Base-by-base conservation (phyloP, 1,140 invertebrate genomes). In the Hylaeus anthracinus region DNA sequence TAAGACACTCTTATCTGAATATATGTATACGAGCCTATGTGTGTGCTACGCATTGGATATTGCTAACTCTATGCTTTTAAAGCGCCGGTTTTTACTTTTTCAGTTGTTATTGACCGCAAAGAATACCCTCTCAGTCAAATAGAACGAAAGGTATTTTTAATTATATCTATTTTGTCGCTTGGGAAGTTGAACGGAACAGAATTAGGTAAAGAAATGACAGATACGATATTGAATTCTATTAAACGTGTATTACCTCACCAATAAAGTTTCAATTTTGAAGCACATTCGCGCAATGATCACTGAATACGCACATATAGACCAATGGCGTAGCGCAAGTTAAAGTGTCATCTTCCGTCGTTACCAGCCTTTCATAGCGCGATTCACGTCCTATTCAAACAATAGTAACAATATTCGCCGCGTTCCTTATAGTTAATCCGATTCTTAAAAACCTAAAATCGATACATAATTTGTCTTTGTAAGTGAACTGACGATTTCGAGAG, bases 221-320 rank as follows among this genome's bases (percentile, higher is more conserved):
- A 58, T n/a, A 26, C 14, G 26, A 37, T 56, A 14, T 81, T 86
- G 75, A 82, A 78, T 85, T 85, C 88, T 86, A 86, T 88, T 86
- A 83, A 88, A 86, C 70, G 63, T 86, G 86, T 82, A 84, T 88
- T 89, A 88, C 82, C 87, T 88, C 72, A 85, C 56, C 75, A 61
- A 81, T 88, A 80, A 88, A 89, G 83, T 86, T 87, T 80, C 37
- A 84, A 85, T 82, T 87, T 87, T 51, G 64, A 84, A 89, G 85
- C 85, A 83, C 71, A 83, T 79, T 73, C 70, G 53, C 51, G 71
- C 75, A 15, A 71, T 55, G n/a, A 65, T 61, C 70, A 77, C 14
- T 67, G 26, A 74, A 67, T 70, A 79, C 81, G 80, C 51, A 76
- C 45, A 72, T 60, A 85, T 53, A 86, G 74, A 85, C 73, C 67